Base-by-base conservation (phyloP, 2,888 invertebrate species). In the Priapulus caudatus region DNA sequence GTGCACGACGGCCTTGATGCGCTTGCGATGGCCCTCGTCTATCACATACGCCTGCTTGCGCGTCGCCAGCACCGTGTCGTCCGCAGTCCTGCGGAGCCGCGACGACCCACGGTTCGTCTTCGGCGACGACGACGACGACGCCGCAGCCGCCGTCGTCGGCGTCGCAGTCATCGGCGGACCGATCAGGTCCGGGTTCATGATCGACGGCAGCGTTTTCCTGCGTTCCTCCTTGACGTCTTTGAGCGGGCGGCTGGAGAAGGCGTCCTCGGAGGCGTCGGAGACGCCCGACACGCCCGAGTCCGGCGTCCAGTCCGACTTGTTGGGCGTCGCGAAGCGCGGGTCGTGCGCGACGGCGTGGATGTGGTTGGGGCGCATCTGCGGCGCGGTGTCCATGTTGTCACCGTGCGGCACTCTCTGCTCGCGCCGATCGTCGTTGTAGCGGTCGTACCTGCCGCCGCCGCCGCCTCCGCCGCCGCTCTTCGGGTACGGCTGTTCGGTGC, bases 11-110 rank as follows among this genome's bases (percentile, higher is more conserved):
- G 64, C 65, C 53, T 63, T 61, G 20, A 70, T 61, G 45, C 69
- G 61, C 59, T 69, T 69, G 18, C 69, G 59, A 48, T 69, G 67
- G 47, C 70, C 70, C 51, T 70, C 68, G 60, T 70, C 70, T 47
- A 70, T 68, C 46, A 70, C 63, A 58, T 64, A 68, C 23, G 65
- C 65, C 18, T 68, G 33, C 33, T 33, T 33, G n/a, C 2, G 33
- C 49, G 20, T 49, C 56, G 21, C 53, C 52, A 33, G 54, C 54
- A 52, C 60, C 50, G 47, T 60, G 51, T 52, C 61, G 60, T 47
- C 58, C 51, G 50, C 52, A 43, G 10, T 44, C 53, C 43, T 48
- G 54, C 5, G 46, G 48, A 23, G 47, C 53, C 33, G 52, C 59
- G 59, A 33, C 54, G 23, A 18, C 56, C 23, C 1, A 52, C 58